Conservation (phyloP, 2,113 vertebrate species). For the Panthera leo region DNA sequence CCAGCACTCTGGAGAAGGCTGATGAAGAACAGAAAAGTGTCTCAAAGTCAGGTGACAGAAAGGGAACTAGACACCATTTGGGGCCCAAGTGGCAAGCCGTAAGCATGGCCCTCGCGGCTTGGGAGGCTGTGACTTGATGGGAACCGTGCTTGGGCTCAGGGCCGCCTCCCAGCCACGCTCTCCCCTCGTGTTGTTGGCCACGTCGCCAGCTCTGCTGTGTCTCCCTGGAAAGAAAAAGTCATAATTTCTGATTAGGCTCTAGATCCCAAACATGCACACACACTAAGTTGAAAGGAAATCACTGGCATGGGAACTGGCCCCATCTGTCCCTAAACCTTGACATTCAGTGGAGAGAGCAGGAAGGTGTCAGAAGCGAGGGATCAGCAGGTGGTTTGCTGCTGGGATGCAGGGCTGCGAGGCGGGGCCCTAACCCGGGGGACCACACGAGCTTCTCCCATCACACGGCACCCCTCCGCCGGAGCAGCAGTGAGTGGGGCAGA, state of each 20-base stretch:
- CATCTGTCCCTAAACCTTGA: neutral
- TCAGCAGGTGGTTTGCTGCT: neutral
- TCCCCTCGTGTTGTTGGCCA: neutral
- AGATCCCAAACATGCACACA: neutral
- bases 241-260: neutral
- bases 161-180: neutral
- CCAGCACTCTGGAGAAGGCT: neutral
- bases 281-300: neutral
- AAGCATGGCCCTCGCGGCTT: neutral
- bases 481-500: neutral
- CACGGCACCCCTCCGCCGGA: neutral
- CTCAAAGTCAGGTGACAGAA: neutral
- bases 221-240: neutral
- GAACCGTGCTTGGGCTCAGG: neutral
- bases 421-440: neutral
- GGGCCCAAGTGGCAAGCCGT: neutral
- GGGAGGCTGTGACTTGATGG: neutral
- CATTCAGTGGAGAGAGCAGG: neutral
- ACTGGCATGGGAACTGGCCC: no score
- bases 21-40: neutral
- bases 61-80: neutral
- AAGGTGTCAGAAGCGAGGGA: neutral
- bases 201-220: neutral
- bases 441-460: rapidly evolving
- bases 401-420: neutral